phyloP scores from a whole-genome alignment of 2,888 invertebrate species.

The Hyppa rectilinea region DNA sequence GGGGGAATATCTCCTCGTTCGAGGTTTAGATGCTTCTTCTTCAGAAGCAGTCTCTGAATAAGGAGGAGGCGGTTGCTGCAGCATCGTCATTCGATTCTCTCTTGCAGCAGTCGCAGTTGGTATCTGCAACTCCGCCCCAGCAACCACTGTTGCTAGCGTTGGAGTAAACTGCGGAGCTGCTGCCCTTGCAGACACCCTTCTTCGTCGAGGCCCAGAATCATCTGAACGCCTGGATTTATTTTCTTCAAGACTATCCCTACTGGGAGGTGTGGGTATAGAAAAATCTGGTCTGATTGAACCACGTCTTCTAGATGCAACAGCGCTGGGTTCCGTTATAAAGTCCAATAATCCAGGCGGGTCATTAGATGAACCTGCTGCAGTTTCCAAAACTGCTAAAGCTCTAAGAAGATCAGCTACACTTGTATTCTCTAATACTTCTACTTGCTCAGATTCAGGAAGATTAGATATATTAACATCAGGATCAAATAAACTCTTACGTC shows the following conservation, averaged over 20 bases:
- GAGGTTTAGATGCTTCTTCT: constrained; percentile 77
- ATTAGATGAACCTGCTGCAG: constrained; percentile 72
- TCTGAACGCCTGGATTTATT: constrained; percentile 60
- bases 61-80: constrained; percentile 87
- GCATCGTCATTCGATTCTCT: constrained; percentile 86
- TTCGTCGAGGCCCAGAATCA: constrained; percentile 78
- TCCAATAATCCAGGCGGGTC: constrained; percentile 77
- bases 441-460: constrained; percentile 86
- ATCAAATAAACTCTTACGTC: constrained; percentile 86
- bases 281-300: constrained; percentile 84
- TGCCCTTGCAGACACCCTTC: constrained; percentile 85
- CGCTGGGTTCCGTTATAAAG: constrained; percentile 72
- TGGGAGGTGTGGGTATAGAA: constrained; percentile 73
- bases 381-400: constrained; percentile 93
- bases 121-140: constrained; percentile 85
- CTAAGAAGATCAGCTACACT: constrained; percentile 95
- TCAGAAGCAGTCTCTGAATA: constrained; percentile 80
- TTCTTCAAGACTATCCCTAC: constrained; percentile 77
- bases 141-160: constrained; percentile 86
- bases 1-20: constrained; percentile 84
- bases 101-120: constrained; percentile 83
- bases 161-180: constrained; percentile 86
- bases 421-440: constrained; percentile 94
- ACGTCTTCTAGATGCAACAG: constrained; percentile 75
- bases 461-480: constrained; percentile 83